Percentiles rank a stretch among this genome's conserved stretches.
Conservation (phyloP, 2,888 invertebrate species). For the Oscheius myriophilus region DNA sequence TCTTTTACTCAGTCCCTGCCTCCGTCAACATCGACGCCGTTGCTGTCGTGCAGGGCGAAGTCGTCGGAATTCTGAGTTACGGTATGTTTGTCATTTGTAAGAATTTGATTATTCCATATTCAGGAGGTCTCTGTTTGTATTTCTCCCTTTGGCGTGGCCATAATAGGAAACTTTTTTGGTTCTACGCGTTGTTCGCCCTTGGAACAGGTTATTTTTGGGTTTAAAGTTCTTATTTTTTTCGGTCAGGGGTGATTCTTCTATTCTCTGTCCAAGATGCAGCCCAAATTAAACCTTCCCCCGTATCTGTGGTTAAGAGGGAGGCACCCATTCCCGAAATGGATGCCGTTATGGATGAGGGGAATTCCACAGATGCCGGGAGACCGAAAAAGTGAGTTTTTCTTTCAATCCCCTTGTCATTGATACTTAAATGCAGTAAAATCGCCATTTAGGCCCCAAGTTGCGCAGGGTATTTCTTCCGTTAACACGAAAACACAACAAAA, state of each 20-base stretch:
- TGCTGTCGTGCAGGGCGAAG: background rate
- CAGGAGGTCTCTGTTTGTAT: slow-evolving; percentile 36
- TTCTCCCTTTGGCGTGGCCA: slow-evolving; percentile 45
- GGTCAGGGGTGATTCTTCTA: background rate
- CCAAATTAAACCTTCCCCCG: background rate
- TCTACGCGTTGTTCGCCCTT: slow-evolving; percentile 35
- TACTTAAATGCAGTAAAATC: no score
- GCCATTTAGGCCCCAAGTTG: slow-evolving; percentile 49
- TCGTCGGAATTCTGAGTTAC: background rate
- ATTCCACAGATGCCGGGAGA: slow-evolving; percentile 18
- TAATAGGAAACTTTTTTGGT: slow-evolving; percentile 32
- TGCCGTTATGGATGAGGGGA: slow-evolving; percentile 18
- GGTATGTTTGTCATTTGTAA: background rate
- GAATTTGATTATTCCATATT: slow-evolving; percentile 3
- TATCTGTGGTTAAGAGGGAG: background rate
- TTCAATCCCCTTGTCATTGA: no score
- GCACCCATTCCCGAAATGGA: slow-evolving; percentile 15
- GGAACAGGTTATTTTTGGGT: slow-evolving; percentile 23
- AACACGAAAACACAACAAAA: slow-evolving; percentile 44
- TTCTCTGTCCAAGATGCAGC: background rate
- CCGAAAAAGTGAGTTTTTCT: slow-evolving; percentile 31
- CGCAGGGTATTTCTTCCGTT: slow-evolving; percentile 33
- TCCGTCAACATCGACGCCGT: background rate
- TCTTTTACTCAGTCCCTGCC: background rate
- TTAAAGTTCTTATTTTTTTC: background rate